Conservation (phyloP, 2,797 vertebrate species). For the Pantherophis vulpinus region DNA sequence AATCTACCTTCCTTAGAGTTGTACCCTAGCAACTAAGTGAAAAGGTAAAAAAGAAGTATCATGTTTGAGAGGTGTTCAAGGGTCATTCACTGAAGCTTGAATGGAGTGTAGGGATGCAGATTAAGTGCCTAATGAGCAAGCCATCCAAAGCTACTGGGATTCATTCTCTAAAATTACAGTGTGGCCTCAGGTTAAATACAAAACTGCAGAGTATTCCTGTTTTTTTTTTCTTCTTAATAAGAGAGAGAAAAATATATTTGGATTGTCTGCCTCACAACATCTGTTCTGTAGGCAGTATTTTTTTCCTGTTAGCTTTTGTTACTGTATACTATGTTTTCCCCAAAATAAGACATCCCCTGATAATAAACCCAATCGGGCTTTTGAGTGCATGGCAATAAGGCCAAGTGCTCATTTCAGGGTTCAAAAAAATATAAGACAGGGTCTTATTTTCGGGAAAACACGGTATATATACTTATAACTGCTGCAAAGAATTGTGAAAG, state of each 20-base stretch:
- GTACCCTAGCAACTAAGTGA: not conserved
- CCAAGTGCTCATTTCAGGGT: too few species aligned
- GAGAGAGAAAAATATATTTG: not conserved
- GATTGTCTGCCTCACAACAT: not conserved
- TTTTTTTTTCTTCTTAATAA: not conserved
- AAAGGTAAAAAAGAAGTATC: slow-evolving; percentile 12
- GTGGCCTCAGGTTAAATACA: not conserved
- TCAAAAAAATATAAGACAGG: too few species aligned
- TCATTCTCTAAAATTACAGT: not conserved
- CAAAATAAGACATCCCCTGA: too few species aligned
- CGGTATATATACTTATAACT: not conserved
- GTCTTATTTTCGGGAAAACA: too few species aligned
- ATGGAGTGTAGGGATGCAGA: not conserved
- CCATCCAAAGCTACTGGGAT: fast-evolving
- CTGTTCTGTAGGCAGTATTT: not conserved
- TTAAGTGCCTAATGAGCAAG: fast-evolving
- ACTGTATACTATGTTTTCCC: not conserved
- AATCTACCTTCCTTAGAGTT: not conserved
- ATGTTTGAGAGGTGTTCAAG: slow-evolving; percentile 28
- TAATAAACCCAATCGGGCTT: too few species aligned
- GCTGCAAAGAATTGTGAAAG: too few species aligned
- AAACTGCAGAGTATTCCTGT: not conserved
- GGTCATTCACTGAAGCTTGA: slow-evolving; percentile 27
- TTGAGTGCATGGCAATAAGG: too few species aligned
- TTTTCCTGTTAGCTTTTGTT: not conserved